A percentile compares a stretch with the other conserved stretches of the same genome.
phyloP scores from a whole-genome alignment of 2,113 vertebrate species.

The Psettodes erumei region DNA sequence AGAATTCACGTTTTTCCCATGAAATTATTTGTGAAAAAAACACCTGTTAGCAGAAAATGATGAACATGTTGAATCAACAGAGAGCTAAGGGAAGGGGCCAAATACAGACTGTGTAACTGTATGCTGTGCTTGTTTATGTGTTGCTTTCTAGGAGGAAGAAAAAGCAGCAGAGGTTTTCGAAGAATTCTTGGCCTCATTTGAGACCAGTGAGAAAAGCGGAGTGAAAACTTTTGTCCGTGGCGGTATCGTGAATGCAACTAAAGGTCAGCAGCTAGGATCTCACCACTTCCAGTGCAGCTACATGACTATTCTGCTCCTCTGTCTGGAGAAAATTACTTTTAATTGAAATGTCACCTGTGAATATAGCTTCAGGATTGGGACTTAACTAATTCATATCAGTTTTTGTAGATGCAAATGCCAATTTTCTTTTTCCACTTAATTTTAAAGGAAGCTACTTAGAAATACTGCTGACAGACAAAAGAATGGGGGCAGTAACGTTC shows the following conservation, averaged over 20 bases:
- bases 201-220: constrained; percentile 77
- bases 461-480: constrained; percentile 1
- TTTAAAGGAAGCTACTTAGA: constrained; percentile 9
- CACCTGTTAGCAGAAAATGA: not conserved
- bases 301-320: not conserved
- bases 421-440: not conserved
- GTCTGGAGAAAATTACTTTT: not conserved
- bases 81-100: not conserved
- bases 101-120: not conserved
- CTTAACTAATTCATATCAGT: not conserved
- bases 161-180: constrained; percentile 88
- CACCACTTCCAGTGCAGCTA: not conserved
- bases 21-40: not conserved
- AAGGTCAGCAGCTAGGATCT: constrained; percentile 72
- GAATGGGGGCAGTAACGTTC: not conserved
- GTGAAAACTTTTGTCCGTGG: constrained; percentile 87
- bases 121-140: not conserved
- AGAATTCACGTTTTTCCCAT: not conserved
- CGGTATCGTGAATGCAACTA: constrained; percentile 85
- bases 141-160: constrained; percentile 81
- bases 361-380: not conserved
- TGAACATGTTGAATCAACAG: not conserved
- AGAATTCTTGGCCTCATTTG: constrained; percentile 86
- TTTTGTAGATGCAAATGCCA: not conserved
- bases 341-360: not conserved